phyloP scores from a whole-genome alignment of 2,113 vertebrate genomes.

The Trichomycterus rosablanca region DNA sequence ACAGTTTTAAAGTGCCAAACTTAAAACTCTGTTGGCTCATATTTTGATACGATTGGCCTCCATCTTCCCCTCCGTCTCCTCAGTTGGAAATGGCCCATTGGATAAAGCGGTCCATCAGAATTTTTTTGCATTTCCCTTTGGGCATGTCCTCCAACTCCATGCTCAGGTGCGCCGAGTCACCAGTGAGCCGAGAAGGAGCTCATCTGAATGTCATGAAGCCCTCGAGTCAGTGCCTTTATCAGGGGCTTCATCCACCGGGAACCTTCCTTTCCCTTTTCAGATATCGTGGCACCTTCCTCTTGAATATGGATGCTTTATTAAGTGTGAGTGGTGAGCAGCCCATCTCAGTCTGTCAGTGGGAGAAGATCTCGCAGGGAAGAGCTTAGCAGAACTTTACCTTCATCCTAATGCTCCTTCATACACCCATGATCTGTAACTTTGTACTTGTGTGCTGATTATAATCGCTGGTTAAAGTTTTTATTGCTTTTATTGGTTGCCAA shows the following conservation, averaged over 20 bases:
- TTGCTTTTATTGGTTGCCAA: too few relatives aligned
- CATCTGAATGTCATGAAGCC: conserved; percentile 74
- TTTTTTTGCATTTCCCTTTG: conserved; percentile 56
- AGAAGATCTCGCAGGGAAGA: too few relatives aligned
- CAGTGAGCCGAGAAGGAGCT: conserved; percentile 54
- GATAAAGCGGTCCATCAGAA: conserved; percentile 62
- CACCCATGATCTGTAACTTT: too few relatives aligned
- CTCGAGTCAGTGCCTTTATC: conserved; percentile 44
- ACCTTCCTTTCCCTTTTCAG: conserved; percentile 33
- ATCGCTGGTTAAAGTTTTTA: too few relatives aligned
- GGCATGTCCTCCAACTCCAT: conserved; percentile 65
- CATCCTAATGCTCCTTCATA: not conserved
- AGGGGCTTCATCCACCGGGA: conserved; percentile 42
- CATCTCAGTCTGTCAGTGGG: too few relatives aligned
- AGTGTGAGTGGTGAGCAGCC: not conserved
- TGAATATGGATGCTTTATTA: conserved; percentile 37
- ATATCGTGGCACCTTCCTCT: not conserved
- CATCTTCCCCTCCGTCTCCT: conserved; percentile 18
- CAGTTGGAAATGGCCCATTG: conserved; percentile 43
- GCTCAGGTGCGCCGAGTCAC: conserved; percentile 59
- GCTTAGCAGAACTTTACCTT: too few relatives aligned
- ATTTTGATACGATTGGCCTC: conserved; percentile 24
- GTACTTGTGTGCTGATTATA: too few relatives aligned
- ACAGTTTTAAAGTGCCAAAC: not conserved
- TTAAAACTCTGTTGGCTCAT: not conserved